Conservation (phyloP, 2,797 vertebrate species). For the Acomys russatus region DNA sequence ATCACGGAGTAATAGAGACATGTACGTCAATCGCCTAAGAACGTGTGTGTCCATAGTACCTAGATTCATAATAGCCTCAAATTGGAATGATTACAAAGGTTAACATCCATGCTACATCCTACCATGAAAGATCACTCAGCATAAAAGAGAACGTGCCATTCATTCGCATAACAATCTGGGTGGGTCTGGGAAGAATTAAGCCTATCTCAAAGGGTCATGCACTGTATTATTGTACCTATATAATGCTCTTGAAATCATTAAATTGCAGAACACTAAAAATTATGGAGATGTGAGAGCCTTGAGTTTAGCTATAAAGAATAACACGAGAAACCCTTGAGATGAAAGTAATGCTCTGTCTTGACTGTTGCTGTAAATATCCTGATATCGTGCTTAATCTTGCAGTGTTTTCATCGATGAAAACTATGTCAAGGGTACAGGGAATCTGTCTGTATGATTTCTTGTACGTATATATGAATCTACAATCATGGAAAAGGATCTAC, state of each 20-base stretch:
- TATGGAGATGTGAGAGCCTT: not conserved
- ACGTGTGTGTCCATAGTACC: not conserved
- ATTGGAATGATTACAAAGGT: not conserved
- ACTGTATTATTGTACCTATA: not conserved
- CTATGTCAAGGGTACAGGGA: not conserved
- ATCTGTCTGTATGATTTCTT: not conserved
- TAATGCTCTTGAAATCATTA: not conserved
- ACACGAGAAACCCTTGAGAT: not conserved
- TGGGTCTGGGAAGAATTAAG: not conserved
- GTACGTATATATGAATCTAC: not conserved
- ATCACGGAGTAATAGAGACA: not conserved
- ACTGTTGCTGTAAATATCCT: not conserved
- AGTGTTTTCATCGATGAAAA: not conserved
- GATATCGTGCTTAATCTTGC: not conserved
- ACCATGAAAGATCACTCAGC: not conserved
- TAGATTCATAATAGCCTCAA: not conserved
- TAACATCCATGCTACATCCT: not conserved
- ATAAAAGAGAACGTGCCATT: not conserved
- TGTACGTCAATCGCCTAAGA: not conserved
- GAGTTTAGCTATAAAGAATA: not conserved
- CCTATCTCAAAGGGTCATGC: not conserved
- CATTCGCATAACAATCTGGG: not conserved
- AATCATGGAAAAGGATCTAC: not conserved
- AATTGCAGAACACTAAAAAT: slow-evolving; percentile 1
- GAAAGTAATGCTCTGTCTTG: not conserved